phyloP scores from a whole-genome alignment of 2,113 vertebrate species.

The Riparia riparia region DNA sequence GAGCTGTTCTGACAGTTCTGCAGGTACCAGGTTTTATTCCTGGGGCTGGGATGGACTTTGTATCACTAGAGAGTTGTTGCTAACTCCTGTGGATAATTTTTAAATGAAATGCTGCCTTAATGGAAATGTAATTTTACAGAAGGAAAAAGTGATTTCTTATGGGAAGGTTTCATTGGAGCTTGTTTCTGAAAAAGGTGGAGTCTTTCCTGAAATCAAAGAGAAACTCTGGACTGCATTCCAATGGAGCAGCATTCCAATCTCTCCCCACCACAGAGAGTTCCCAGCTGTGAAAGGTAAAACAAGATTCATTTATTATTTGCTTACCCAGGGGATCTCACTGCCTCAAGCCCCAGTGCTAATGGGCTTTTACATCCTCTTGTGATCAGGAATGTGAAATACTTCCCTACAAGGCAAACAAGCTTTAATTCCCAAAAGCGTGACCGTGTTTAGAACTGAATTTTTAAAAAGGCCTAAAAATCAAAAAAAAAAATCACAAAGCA shows the following conservation, averaged over 20 bases:
- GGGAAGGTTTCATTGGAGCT: neutral
- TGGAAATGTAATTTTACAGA: neutral
- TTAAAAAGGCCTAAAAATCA: neutral
- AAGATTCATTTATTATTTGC: neutral
- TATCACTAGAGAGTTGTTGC: neutral
- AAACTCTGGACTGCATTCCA: neutral
- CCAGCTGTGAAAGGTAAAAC: neutral
- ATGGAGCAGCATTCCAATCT: neutral
- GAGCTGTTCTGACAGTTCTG: rapidly evolving
- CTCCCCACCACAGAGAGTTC: rapidly evolving
- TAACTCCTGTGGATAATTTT: neutral
- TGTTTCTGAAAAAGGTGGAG: neutral
- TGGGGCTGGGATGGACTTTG: neutral
- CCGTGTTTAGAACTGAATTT: neutral
- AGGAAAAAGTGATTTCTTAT: neutral
- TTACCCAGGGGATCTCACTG: neutral
- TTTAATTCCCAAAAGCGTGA: neutral
- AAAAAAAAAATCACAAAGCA: neutral
- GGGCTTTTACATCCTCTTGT: neutral
- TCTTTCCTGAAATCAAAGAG: neutral
- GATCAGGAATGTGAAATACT: neutral
- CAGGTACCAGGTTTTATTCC: too few relatives aligned
- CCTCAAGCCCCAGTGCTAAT: neutral
- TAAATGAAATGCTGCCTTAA: neutral
- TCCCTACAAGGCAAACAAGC: neutral